These are phyloP conservation scores for Holocentrus rufus DNA, from an alignment of 2,797 vertebrate species.

Conservation along the genomic window DNA sequence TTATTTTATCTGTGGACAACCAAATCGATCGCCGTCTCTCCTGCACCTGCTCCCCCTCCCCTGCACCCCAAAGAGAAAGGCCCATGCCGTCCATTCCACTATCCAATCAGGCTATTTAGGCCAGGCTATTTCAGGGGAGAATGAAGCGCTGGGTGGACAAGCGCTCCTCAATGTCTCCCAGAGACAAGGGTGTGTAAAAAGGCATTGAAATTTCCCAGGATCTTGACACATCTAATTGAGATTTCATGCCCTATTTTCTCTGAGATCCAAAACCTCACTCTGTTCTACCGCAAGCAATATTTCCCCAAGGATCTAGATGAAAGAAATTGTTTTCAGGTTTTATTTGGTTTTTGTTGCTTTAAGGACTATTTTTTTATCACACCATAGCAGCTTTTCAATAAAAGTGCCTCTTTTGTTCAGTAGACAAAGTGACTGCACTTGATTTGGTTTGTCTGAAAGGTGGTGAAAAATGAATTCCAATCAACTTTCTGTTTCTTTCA, in stretches of 20 bases:
- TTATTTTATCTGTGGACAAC: slow-evolving; percentile 81
- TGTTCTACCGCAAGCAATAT: slow-evolving; percentile 58
- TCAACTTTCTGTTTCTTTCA: slow-evolving; percentile 43
- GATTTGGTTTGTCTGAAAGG: slow-evolving; percentile 57
- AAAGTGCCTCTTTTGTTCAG: slow-evolving; percentile 47
- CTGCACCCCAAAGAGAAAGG: slow-evolving; percentile 41
- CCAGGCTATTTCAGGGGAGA: slow-evolving; percentile 71
- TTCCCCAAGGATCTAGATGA: slow-evolving; percentile 73
- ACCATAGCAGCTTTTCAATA: slow-evolving; percentile 65
- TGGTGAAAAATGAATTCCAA: slow-evolving; percentile 34
- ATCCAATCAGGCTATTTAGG: slow-evolving; percentile 74
- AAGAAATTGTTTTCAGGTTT: slow-evolving; percentile 73
- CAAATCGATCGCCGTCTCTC: slow-evolving; percentile 75
- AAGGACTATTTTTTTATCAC: slow-evolving; percentile 50
- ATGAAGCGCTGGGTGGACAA: slow-evolving; percentile 64
- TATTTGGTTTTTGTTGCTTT: slow-evolving; percentile 73
- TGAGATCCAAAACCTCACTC: slow-evolving; percentile 56
- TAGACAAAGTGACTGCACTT: slow-evolving; percentile 54
- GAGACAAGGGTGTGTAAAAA: slow-evolving; percentile 43
- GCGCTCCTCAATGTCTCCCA: slow-evolving; percentile 55
- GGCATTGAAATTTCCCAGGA: slow-evolving; percentile 72
- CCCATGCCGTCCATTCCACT: slow-evolving; percentile 60
- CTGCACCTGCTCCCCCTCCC: slow-evolving; percentile 67
- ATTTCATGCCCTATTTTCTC: slow-evolving; percentile 80
- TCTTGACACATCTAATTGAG: slow-evolving; percentile 79